phyloP scores from a whole-genome alignment of 2,888 invertebrate genomes.

The Agonopterix subpropinquella region DNA sequence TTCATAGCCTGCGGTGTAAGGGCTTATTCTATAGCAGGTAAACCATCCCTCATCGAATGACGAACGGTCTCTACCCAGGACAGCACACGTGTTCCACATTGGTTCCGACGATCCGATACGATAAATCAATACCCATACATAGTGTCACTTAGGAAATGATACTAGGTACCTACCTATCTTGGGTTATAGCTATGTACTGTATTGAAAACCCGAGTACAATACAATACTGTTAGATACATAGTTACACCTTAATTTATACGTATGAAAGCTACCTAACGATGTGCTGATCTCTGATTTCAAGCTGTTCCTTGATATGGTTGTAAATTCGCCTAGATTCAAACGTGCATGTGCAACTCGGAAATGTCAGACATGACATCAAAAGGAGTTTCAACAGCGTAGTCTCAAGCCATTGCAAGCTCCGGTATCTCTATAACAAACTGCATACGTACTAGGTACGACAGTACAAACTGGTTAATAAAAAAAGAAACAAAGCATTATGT shows the following conservation, averaged over 20 bases:
- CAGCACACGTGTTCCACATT: conserved; percentile 41
- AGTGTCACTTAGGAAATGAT: conserved; percentile 21
- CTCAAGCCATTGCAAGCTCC: too few relatives aligned
- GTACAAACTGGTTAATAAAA: neutral
- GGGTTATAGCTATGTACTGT: neutral
- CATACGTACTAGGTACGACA: too few relatives aligned
- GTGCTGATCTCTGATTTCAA: too few relatives aligned
- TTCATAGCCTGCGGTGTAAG: conserved; percentile 25
- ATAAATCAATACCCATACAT: conserved; percentile 52
- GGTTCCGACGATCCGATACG: conserved; percentile 24
- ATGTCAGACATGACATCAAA: too few relatives aligned
- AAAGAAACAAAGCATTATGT: conserved; percentile 1
- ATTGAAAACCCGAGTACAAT: neutral
- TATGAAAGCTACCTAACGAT: neutral
- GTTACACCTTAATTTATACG: neutral
- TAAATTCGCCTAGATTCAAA: too few relatives aligned
- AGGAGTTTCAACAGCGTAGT: too few relatives aligned
- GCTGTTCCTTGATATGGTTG: too few relatives aligned
- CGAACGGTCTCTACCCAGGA: conserved; percentile 26
- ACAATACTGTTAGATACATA: neutral
- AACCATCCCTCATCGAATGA: conserved; percentile 55
- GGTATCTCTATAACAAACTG: too few relatives aligned
- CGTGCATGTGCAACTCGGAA: too few relatives aligned
- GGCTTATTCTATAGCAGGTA: conserved; percentile 61
- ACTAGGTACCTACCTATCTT: neutral